Conservation (phyloP, 2,888 invertebrate species). For the Cyclophora albipunctata region DNA sequence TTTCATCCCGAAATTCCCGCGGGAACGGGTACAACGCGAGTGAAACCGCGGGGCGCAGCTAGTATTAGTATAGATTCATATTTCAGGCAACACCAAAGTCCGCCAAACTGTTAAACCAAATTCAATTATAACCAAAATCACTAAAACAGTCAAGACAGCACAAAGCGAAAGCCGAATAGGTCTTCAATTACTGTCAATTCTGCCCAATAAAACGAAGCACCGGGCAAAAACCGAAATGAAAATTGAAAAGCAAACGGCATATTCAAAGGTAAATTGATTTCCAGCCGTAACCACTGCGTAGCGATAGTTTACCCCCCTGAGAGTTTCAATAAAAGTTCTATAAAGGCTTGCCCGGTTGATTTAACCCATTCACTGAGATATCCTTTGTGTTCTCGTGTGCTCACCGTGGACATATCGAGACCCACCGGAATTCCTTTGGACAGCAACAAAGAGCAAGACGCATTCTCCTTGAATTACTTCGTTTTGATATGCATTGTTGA, state of each 20-base stretch:
- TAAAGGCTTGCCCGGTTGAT: slow-evolving; percentile 22
- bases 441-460: slow-evolving; percentile 3
- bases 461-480: slow-evolving; percentile 6
- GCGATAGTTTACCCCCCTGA: slow-evolving; percentile 7
- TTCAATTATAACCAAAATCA: no score
- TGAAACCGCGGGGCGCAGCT: no score
- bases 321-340: slow-evolving; percentile 17
- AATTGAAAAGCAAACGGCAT: background rate
- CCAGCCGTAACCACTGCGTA: background rate
- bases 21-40: no score
- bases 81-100: no score
- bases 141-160: no score
- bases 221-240: no score
- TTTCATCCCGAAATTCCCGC: no score
- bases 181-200: no score
- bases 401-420: slow-evolving; percentile 6
- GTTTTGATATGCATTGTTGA: slow-evolving; percentile 7
- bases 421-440: slow-evolving; percentile 10
- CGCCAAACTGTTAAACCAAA: no score
- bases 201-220: no score
- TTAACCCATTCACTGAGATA: slow-evolving; percentile 24
- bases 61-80: no score
- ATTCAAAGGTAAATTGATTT: background rate
- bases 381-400: slow-evolving; percentile 20
- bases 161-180: no score